Evolutionary conservation across 2,113 vertebrate species (phyloP).

Genomic region (Cynopterus brachyotis): DNA sequence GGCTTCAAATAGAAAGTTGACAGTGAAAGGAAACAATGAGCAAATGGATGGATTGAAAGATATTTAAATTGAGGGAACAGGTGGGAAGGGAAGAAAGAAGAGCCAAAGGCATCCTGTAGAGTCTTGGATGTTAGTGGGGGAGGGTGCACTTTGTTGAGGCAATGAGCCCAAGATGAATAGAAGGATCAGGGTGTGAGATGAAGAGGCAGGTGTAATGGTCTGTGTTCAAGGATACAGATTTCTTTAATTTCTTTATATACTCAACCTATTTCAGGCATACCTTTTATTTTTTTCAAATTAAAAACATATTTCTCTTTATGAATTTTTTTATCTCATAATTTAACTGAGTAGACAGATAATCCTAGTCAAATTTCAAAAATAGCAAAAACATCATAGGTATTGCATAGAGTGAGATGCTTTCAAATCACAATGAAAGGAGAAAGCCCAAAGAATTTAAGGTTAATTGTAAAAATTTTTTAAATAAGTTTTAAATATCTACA

Average conservation of each 20-base stretch:
- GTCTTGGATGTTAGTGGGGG: neutral
- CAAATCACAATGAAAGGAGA: neutral
- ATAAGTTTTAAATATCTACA: neutral
- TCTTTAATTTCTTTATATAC: neutral
- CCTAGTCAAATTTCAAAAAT: neutral
- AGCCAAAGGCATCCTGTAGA: neutral
- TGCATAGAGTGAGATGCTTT: neutral
- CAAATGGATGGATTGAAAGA: neutral
- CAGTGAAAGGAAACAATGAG: neutral
- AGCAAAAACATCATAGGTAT: neutral
- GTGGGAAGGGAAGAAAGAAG: neutral
- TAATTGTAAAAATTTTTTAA: neutral
- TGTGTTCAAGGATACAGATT: neutral
- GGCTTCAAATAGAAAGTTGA: neutral
- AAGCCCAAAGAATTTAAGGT: neutral
- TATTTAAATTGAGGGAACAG: neutral
- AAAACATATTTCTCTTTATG: neutral
- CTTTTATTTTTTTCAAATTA: neutral
- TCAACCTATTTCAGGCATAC: neutral
- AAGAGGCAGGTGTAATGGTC: neutral
- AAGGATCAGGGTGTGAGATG: rapidly evolving
- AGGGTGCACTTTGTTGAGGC: no score
- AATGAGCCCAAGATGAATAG: neutral
- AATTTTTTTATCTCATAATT: neutral
- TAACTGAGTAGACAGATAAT: neutral